These are phyloP conservation scores for Petromus typicus DNA, from an alignment of 2,113 vertebrate genomes.

Conservation along the genomic window DNA sequence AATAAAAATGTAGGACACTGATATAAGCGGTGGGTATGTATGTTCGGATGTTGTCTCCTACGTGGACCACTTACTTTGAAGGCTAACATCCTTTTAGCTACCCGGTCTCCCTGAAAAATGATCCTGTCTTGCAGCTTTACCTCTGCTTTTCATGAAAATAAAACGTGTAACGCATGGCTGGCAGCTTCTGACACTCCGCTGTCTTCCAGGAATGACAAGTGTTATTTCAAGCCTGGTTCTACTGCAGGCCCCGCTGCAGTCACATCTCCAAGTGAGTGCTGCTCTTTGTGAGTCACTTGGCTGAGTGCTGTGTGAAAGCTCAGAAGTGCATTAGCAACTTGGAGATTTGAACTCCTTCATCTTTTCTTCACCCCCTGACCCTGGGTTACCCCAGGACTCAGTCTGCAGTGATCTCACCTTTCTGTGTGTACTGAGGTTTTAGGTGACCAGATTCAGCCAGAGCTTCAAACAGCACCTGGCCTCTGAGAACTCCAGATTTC, in stretches of 20 bases:
- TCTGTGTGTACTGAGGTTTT: not conserved
- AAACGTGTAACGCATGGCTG: not conserved
- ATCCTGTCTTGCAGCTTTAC: not conserved
- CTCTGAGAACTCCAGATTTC: not conserved
- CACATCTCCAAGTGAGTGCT: not conserved
- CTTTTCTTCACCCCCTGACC: not conserved
- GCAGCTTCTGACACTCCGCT: not conserved
- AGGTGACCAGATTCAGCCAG: not conserved
- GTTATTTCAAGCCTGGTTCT: not conserved
- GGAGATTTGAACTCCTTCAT: not conserved
- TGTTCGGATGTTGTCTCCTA: not conserved
- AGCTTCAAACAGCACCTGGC: not conserved
- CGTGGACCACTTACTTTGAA: not conserved
- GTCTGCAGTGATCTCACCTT: not conserved
- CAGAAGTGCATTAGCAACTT: not conserved
- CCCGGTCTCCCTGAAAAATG: not conserved
- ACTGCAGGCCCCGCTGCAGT: not conserved
- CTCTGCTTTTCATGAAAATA: not conserved
- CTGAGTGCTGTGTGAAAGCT: slow-evolving; percentile 20
- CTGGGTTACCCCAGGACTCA: not conserved
- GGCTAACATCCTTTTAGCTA: not conserved
- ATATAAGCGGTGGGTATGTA: not conserved
- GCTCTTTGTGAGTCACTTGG: not conserved
- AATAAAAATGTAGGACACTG: not conserved
- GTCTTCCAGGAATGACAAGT: not conserved